Evolutionary conservation across 2,888 invertebrate genomes (phyloP), one percentile per base, ranked within the genome.

Genomic region (Philonicus albiceps): DNA sequence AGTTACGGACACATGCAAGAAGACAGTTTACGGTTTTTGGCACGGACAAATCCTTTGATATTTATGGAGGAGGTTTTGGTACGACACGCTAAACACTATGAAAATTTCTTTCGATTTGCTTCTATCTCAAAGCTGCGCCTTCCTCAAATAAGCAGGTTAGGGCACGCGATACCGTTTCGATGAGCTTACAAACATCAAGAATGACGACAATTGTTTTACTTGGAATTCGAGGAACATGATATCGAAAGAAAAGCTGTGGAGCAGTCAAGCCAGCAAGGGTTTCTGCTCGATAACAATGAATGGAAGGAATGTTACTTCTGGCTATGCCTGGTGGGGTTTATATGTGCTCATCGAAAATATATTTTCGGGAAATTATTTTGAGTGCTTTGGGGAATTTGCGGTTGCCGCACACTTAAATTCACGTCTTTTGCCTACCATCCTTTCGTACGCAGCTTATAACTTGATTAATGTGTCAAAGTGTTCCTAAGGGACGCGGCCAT

Each of bases 361-460:
- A 73, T 87, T 87, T 86, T 84, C 85, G 81, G 87, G 86, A 87
- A 87, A 87, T 87, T 87, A 87, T 87, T 87, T 87, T 87, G 87
- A 87, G 87, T 87, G 87, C 87, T 87, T 87, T 53, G 73, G 86
- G 87, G 87, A 86, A 85, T 86, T 81, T 86, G 87, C 80, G 87
- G 87, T 87, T 86, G 86, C 86, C 86, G 86, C 53, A 84, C 75
- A 40, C 85, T 87, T 80, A 81, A 80, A 85, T 78, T 84, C 78
- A 34, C 75, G 55, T 86, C 73, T 72, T 80, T 31, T 64, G 37
- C 27, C 55, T n/a, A 8, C 30, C n/a, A 43, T 37, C 31, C 53
- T n/a, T 27, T 86, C 43, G 37, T 11, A 86, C 55, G 85, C 30
- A 85, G 64, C 78, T 85, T 72, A 55, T 49, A 85, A 78, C 85